Evolutionary conservation across 2,888 invertebrate genomes (phyloP).

Genomic region (Adineta ricciae): DNA sequence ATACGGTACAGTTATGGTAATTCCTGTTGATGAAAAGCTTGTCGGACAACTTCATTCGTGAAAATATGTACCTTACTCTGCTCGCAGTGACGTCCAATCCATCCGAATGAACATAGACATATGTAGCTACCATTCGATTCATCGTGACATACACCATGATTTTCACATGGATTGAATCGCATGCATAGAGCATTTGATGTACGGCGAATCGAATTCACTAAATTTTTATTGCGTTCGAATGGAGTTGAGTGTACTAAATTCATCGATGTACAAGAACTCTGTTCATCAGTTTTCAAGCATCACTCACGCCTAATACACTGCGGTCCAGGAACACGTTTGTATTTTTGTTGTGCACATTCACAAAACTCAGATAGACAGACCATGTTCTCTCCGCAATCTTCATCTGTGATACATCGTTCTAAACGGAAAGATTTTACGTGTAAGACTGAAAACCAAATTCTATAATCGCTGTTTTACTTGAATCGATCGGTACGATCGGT

Average conservation of each 20-base stretch:
- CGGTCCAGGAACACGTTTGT: neutral
- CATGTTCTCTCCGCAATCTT: conserved; percentile 14
- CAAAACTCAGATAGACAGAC: conserved; percentile 7
- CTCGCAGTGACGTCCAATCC: conserved; percentile 7
- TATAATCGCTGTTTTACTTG: neutral
- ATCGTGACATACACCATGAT: neutral
- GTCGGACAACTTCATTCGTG: neutral
- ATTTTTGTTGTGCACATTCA: conserved; percentile 20
- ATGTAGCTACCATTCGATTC: neutral
- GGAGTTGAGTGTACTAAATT: neutral
- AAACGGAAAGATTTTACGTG: neutral
- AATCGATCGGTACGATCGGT: neutral
- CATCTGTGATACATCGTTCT: neutral
- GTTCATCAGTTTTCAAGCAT: neutral
- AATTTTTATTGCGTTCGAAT: no score
- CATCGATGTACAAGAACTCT: neutral
- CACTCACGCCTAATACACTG: neutral
- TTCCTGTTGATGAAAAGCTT: neutral
- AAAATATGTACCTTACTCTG: neutral
- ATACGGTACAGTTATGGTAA: neutral
- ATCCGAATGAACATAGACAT: neutral
- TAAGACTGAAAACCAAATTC: no score
- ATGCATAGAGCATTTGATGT: neutral
- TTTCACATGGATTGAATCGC: conserved; percentile 1
- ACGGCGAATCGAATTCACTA: conserved; percentile 11